phyloP scores from a whole-genome alignment of 2,888 invertebrate genomes.

The Pseudococcus longispinus region DNA sequence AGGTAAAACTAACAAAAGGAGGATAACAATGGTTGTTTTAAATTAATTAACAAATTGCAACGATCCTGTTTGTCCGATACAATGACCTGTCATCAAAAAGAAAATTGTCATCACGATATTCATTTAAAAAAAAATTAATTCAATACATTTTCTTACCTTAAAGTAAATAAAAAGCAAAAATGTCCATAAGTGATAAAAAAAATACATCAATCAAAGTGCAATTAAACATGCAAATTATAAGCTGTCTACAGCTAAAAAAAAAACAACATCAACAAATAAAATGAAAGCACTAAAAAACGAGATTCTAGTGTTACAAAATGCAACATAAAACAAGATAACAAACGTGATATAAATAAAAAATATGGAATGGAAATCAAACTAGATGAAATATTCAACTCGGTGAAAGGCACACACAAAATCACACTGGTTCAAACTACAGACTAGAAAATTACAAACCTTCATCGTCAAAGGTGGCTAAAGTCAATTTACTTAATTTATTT shows the following conservation, averaged over 20 bases:
- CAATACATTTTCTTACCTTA: slow-evolving; percentile 18
- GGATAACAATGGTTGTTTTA: neutral
- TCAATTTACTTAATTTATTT: slow-evolving; percentile 84
- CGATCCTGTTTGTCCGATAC: slow-evolving; percentile 87
- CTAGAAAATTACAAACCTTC: slow-evolving; percentile 67
- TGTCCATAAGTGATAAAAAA: slow-evolving; percentile 18
- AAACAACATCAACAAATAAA: slow-evolving; percentile 31
- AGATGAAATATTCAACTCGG: neutral
- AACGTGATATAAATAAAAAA: neutral
- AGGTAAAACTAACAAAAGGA: slow-evolving; percentile 16
- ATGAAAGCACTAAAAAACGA: slow-evolving; percentile 26
- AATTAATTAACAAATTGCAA: slow-evolving; percentile 71
- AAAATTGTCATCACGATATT: slow-evolving; percentile 45
- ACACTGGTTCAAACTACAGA: slow-evolving; percentile 6
- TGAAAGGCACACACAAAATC: slow-evolving; percentile 2
- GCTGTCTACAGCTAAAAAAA: slow-evolving; percentile 27
- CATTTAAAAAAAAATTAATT: slow-evolving; percentile 23
- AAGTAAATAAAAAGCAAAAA: neutral
- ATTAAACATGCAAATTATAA: slow-evolving; percentile 35
- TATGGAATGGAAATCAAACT: neutral
- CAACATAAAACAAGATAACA: neutral
- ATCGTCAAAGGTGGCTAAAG: slow-evolving; percentile 88
- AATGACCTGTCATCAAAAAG: slow-evolving; percentile 68
- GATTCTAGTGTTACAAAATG: neutral
- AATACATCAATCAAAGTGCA: slow-evolving; percentile 10